Conservation (phyloP, 1,140 invertebrate genomes). For the Sminthurinus signatus region DNA sequence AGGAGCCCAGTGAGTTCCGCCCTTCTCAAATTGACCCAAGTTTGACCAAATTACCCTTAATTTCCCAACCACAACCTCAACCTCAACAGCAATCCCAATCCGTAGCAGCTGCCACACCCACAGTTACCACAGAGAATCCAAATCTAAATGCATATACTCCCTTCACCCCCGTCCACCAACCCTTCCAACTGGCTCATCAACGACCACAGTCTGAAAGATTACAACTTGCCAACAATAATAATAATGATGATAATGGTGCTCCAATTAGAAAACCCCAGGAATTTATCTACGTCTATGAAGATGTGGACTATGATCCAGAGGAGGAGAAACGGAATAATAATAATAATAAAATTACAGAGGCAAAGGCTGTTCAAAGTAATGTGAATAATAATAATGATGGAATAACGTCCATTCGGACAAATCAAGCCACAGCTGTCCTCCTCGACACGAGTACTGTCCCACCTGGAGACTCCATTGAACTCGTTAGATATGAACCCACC, state of each 20-base stretch:
- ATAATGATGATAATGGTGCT: not conserved
- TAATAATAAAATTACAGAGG: not conserved
- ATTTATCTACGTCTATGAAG: slow-evolving; percentile 40
- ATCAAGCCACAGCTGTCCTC: slow-evolving; percentile 1
- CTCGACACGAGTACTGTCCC: not conserved
- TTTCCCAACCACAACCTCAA: too few relatives aligned
- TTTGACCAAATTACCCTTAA: slow-evolving; percentile 7
- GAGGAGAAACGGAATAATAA: not conserved
- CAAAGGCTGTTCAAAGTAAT: not conserved
- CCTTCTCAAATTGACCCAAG: slow-evolving; percentile 24
- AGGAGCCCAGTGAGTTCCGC: slow-evolving; percentile 8
- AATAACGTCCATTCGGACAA: not conserved
- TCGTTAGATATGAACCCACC: not conserved
- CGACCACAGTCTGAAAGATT: not conserved
- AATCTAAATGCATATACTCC: too few relatives aligned
- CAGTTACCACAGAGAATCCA: slow-evolving; percentile 6
- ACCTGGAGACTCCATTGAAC: not conserved
- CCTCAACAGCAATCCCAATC: not conserved
- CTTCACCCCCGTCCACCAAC: slow-evolving; percentile 8
- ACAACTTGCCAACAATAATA: not conserved
- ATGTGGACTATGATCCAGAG: slow-evolving; percentile 37
- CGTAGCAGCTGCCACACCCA: not conserved
- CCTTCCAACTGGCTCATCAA: not conserved
- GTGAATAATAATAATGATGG: not conserved
- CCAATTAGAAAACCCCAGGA: slow-evolving; percentile 1